A percentile compares a stretch with the other conserved stretches of the same genome.
These are phyloP conservation scores for Smutsia temminckii DNA, from an alignment of 2,797 vertebrate genomes.

Conservation along the genomic window DNA sequence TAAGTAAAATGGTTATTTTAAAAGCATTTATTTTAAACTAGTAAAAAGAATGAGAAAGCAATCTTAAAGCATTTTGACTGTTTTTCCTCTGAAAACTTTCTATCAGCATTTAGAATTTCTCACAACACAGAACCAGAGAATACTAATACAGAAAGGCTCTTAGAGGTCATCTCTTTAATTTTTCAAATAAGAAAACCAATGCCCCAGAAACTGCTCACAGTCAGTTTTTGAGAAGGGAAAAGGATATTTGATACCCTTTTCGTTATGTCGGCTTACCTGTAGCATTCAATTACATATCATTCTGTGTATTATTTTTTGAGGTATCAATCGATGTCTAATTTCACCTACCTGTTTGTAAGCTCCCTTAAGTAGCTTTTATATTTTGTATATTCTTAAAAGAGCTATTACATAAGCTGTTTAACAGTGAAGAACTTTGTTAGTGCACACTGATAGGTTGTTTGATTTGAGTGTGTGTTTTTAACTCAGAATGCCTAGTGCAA, in stretches of 20 bases:
- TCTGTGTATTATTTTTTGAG: neutral
- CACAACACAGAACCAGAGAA: neutral
- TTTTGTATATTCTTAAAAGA: slow-evolving; percentile 2
- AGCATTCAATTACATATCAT: neutral
- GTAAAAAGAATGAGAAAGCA: neutral
- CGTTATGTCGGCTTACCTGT: neutral
- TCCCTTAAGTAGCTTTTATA: neutral
- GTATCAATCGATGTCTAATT: neutral
- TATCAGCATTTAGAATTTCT: neutral
- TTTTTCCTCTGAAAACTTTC: slow-evolving; percentile 43
- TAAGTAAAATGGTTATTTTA: slow-evolving; percentile 12
- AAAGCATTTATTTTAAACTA: slow-evolving; percentile 44
- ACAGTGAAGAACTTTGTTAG: neutral
- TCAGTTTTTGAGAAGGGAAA: neutral
- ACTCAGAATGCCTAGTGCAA: neutral
- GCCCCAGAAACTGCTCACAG: neutral
- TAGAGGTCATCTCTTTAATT: neutral
- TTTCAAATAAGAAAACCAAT: slow-evolving; percentile 15
- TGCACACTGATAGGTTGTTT: neutral
- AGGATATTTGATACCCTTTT: neutral
- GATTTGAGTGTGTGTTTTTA: neutral
- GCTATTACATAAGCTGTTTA: neutral
- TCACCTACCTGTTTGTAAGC: neutral
- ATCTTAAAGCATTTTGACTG: slow-evolving; percentile 11
- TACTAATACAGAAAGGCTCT: neutral